These are phyloP conservation scores for Saccopteryx bilineata DNA, from an alignment of 2,113 vertebrate genomes.

Conservation along the genomic window DNA sequence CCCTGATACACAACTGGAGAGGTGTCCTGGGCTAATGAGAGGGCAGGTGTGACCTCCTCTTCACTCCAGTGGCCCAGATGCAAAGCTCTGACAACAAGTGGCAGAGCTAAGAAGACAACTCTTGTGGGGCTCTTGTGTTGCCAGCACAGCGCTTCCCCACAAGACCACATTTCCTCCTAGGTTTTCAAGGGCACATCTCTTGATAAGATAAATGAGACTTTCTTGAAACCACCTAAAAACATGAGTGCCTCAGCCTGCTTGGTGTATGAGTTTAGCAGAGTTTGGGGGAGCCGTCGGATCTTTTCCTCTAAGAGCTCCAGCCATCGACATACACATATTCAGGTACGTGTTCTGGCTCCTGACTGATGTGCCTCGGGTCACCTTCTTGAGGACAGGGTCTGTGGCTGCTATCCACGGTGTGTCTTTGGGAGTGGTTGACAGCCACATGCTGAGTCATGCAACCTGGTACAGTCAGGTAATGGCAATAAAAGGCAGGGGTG, in stretches of 20 bases:
- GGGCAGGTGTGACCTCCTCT: not conserved
- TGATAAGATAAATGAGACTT: slow-evolving; percentile 43
- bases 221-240: slow-evolving; percentile 52
- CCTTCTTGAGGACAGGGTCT: not conserved
- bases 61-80: not conserved
- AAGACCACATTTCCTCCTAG: slow-evolving; percentile 60
- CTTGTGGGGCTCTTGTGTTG: no score
- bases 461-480: not conserved
- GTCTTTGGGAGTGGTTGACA: not conserved
- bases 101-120: not conserved
- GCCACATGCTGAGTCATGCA: not conserved
- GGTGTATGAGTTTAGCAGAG: not conserved
- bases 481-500: not conserved
- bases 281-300: not conserved
- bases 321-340: accelerated
- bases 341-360: not conserved
- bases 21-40: not conserved
- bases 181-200: not conserved
- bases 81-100: not conserved
- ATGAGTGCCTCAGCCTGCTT: not conserved
- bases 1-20: not conserved
- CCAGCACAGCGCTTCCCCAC: not conserved
- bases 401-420: accelerated
- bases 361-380: no score
- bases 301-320: not conserved